These are phyloP conservation scores for Sialia sialis DNA, from an alignment of 2,113 vertebrate species.

Conservation along the genomic window DNA sequence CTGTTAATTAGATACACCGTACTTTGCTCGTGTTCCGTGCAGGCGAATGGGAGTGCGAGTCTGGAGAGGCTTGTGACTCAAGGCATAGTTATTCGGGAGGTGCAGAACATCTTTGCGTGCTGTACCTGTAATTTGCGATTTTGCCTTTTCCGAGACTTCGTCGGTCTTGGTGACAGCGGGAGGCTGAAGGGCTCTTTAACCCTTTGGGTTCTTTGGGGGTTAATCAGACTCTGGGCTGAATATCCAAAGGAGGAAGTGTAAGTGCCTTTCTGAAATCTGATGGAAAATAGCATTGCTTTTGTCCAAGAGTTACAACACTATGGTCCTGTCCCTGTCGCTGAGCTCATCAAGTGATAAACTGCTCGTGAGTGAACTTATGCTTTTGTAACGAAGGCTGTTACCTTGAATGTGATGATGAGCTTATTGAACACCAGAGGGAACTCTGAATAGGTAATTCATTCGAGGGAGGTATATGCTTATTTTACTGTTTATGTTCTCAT, in stretches of 20 bases:
- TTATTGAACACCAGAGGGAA: slow-evolving; percentile 62
- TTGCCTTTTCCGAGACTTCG: neutral
- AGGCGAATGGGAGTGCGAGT: neutral
- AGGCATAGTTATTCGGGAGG: neutral
- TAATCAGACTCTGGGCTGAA: neutral
- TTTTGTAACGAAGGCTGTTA: neutral
- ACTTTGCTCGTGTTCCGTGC: neutral
- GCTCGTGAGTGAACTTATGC: neutral
- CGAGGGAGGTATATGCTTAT: neutral
- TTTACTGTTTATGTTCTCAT: slow-evolving; percentile 36
- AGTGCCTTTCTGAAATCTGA: neutral
- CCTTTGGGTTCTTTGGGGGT: neutral
- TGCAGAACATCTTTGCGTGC: neutral
- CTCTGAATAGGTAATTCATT: slow-evolving; percentile 48
- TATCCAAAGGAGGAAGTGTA: neutral
- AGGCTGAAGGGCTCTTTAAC: neutral
- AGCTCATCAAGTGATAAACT: neutral
- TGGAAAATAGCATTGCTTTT: neutral
- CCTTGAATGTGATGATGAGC: slow-evolving; percentile 18
- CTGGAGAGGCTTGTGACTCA: neutral
- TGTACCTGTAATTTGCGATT: neutral
- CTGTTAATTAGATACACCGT: neutral
- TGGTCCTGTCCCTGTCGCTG: neutral
- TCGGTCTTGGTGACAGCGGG: neutral
- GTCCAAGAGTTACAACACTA: neutral